Percentiles rank a stretch among this genome's conserved stretches.
These are phyloP conservation scores for Polydrusus tereticollis DNA, from an alignment of 2,888 invertebrate genomes.

Conservation along the genomic window DNA sequence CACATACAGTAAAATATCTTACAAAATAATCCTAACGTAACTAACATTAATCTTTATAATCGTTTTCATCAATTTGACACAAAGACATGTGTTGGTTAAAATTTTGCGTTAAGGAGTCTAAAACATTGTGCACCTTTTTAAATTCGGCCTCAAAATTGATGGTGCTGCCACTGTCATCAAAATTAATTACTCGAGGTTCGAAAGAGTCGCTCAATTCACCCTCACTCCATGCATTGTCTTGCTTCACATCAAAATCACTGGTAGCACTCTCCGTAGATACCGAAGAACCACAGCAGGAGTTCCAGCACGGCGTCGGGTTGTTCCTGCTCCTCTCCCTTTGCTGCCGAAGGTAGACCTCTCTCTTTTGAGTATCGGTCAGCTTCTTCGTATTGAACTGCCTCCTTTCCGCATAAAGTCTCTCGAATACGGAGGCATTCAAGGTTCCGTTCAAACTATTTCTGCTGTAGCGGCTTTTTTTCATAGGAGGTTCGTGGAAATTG, in stretches of 20 bases:
- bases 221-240: neutral
- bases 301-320: neutral
- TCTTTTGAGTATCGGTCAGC: slow-evolving; percentile 27
- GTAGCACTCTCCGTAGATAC: neutral
- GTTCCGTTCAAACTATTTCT: neutral
- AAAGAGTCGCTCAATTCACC: neutral
- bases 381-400: slow-evolving; percentile 32
- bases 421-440: slow-evolving; percentile 32
- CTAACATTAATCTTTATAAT: neutral
- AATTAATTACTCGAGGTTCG: neutral
- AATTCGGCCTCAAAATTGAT: neutral
- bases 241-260: neutral
- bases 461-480: slow-evolving; percentile 28
- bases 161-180: neutral
- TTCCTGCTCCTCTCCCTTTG: slow-evolving; percentile 14
- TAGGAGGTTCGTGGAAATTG: neutral
- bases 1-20: neutral
- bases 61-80: slow-evolving; percentile 1
- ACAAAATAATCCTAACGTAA: neutral
- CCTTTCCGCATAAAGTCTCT: slow-evolving; percentile 31
- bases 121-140: neutral
- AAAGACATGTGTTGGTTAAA: neutral
- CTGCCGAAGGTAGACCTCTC: slow-evolving; percentile 15
- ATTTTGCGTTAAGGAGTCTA: neutral
- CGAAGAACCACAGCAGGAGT: neutral